Percentiles rank a stretch among this genome's conserved stretches.
Evolutionary conservation across 2,113 vertebrate species (phyloP).

Genomic region (Corvus moneduloides): DNA sequence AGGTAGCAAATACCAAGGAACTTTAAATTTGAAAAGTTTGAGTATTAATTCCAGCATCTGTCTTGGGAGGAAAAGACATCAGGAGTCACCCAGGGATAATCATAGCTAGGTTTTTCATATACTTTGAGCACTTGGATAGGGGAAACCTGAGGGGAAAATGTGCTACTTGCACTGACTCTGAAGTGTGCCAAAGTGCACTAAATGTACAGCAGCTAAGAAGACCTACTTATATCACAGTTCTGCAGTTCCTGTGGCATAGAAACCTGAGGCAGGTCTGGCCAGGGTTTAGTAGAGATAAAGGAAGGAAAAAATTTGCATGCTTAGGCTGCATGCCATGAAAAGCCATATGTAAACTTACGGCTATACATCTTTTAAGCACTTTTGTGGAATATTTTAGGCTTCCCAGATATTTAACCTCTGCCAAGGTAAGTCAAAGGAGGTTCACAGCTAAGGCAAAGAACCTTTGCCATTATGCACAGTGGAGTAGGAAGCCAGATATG

Average conservation of each 20-base stretch:
- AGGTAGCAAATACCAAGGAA: background rate
- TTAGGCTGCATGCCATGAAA: background rate
- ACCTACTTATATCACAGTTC: background rate
- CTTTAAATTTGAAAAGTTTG: background rate
- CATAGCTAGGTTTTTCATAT: background rate
- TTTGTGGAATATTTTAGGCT: background rate
- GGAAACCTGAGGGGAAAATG: background rate
- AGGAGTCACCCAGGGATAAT: background rate
- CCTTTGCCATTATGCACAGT: background rate
- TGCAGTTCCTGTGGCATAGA: background rate
- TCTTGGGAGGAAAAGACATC: background rate
- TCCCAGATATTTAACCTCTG: background rate
- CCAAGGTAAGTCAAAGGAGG: background rate
- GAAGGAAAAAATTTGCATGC: background rate
- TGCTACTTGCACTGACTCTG: fast-evolving
- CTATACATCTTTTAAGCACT: background rate
- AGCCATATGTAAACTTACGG: background rate
- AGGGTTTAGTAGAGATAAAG: background rate
- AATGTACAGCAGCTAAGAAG: background rate
- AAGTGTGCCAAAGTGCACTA: background rate
- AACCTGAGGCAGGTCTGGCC: background rate
- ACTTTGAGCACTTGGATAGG: background rate
- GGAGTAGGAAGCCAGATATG: background rate
- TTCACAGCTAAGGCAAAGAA: background rate
- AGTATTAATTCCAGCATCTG: background rate